phyloP scores from a whole-genome alignment of 92 coral and sea anemone species.

The Phenganax stokvisi region DNA sequence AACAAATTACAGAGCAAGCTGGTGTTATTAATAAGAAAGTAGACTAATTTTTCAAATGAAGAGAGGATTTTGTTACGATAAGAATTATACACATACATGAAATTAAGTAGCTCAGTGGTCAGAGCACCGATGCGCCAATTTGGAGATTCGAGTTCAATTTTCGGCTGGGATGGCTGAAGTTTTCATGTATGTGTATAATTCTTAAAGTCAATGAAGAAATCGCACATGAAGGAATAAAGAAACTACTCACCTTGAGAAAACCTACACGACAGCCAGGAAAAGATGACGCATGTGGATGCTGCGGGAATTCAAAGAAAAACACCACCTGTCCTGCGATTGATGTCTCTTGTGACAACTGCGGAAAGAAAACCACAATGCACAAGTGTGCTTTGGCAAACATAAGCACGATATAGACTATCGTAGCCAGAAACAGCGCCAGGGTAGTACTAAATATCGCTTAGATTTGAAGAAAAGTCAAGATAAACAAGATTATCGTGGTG shows the following conservation, averaged over 20 bases:
- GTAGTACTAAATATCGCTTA: neutral
- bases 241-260: neutral
- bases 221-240: neutral
- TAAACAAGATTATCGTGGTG: neutral
- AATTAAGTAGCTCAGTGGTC: too few relatives aligned
- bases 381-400: neutral
- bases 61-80: too few relatives aligned
- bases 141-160: too few relatives aligned
- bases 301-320: too few relatives aligned
- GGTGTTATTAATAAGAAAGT: conserved; percentile 8
- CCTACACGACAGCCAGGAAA: neutral
- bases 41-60: too few relatives aligned
- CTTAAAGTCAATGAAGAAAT: conserved; percentile 14
- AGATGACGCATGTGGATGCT: neutral
- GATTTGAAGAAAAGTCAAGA: neutral
- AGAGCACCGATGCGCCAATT: too few relatives aligned
- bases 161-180: too few relatives aligned
- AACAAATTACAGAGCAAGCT: conserved; percentile 38
- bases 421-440: neutral
- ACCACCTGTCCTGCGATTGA: too few relatives aligned
- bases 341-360: neutral
- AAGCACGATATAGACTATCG: neutral
- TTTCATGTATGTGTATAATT: too few relatives aligned
- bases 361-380: neutral
- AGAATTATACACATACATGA: too few relatives aligned